Base-by-base conservation (phyloP, 2,797 vertebrate genomes). In the Peromyscus aztecus region DNA sequence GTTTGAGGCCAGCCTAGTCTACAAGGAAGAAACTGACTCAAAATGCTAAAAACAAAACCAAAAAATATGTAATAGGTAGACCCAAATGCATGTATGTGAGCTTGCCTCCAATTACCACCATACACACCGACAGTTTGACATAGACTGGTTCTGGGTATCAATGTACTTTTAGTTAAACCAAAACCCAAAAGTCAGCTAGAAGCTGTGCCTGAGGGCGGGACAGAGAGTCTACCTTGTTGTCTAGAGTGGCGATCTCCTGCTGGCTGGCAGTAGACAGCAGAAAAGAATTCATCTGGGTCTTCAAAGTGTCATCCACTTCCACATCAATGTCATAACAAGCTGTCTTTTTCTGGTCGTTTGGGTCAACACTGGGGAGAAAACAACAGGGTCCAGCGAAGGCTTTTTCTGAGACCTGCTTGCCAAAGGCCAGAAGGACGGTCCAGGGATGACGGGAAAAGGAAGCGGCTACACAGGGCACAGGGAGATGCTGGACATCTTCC, bases 241-340 rank as follows among this genome's bases (percentile, higher is more conserved):
- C 99, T 98, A 99, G 98, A 92, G 99, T 99, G 67, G 99, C 99
- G 21, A 99, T 99, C 97, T 99, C 99, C 98, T 99, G 99, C 95
- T 99, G 99, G 97, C 99, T 99, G 97, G 99, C 99, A 19, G 99
- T 99, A 90, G 99, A 99, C 0, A 99, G 99, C 97, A 99, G 98
- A 96, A 99, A 99, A 89, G 99, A 99, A 98, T 99, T 99, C 99
- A 99, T 99, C 98, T 99, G 99, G 17, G 99, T 99, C 98, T 99
- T 99, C 97, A 99, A 98, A 0, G 99, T 99, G 97, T 99, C 99
- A 0, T 99, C 99, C 97, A 99, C 99, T 98, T 99, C 99, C 96
- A 99, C 99, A 0, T 99, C 99, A 49, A 99, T 99, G 98, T 99
- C 99, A 31, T 99, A 99, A 98, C 99, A 99, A 23, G 99, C 99